A percentile compares a stretch with the other conserved stretches of the same genome.
Evolutionary conservation across 2,888 invertebrate genomes (phyloP).

Genomic region (Nudaria mundana): DNA sequence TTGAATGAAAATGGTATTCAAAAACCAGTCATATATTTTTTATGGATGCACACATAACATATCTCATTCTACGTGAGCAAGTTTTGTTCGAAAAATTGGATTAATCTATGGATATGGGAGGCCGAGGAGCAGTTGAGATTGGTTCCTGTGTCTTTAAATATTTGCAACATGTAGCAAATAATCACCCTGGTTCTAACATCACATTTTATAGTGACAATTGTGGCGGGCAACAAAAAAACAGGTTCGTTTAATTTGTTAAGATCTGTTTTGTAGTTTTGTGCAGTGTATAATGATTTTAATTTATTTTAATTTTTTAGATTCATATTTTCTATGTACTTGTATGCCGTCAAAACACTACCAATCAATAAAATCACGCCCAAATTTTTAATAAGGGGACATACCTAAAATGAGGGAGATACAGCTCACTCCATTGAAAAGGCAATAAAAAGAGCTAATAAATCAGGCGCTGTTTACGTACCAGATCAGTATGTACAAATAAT

Average conservation of each 20-base stretch:
- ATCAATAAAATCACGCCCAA: no score
- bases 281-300: no score
- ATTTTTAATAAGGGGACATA: no score
- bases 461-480: no score
- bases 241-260: no score
- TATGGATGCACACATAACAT: constrained; percentile 14
- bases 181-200: constrained; percentile 1
- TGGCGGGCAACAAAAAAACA: constrained; percentile 18
- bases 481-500: no score
- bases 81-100: neutral
- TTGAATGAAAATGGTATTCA: constrained; percentile 13
- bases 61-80: constrained; percentile 4
- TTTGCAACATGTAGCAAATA: neutral
- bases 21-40: constrained; percentile 13
- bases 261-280: no score
- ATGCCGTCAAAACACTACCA: constrained; percentile 9
- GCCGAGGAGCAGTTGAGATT: constrained; percentile 9
- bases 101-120: neutral
- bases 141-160: constrained; percentile 5
- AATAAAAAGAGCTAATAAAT: no score
- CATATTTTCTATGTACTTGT: constrained; percentile 13
- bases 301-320: no score
- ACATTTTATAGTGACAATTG: constrained; percentile 19
- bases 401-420: no score
- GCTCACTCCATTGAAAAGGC: no score